These are phyloP conservation scores for Heliopora coerulea DNA, from an alignment of 92 coral and sea anemone genomes.

Conservation along the genomic window DNA sequence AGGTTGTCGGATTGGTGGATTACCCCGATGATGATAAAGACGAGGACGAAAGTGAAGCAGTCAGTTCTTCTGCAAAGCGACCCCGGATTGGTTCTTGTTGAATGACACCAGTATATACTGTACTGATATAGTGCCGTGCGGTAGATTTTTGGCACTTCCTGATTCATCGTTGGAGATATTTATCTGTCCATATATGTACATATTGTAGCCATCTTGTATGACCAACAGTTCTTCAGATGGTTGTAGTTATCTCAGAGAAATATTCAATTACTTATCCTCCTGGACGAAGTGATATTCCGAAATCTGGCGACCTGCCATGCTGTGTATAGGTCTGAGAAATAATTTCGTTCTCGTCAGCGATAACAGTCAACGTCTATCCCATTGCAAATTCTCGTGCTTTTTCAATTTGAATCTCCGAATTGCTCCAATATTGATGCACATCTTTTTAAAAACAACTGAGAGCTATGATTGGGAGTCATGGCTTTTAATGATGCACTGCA, in stretches of 20 bases:
- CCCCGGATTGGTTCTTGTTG: conserved; percentile 82
- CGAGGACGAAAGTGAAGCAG: conserved; percentile 60
- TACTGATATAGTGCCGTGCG: background rate
- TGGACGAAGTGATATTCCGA: too few species aligned
- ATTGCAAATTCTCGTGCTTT: too few species aligned
- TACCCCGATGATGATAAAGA: conserved; percentile 97
- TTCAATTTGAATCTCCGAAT: too few species aligned
- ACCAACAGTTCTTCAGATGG: background rate
- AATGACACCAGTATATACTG: background rate
- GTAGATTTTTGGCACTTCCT: background rate
- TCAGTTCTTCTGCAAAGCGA: conserved; percentile 78
- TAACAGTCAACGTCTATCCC: too few species aligned
- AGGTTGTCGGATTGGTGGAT: conserved; percentile 67
- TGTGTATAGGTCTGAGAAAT: too few species aligned
- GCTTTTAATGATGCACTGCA: too few species aligned
- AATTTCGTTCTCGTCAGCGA: too few species aligned
- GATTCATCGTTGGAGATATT: background rate
- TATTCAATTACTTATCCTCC: background rate
- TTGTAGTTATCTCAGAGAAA: background rate
- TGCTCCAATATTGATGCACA: too few species aligned
- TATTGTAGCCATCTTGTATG: background rate
- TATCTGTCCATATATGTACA: conserved; percentile 3
- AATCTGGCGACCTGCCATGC: too few species aligned
- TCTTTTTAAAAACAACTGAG: too few species aligned
- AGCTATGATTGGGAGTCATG: too few species aligned